These are phyloP conservation scores for Lomographa bimaculata DNA, from an alignment of 2,888 invertebrate genomes.

Conservation along the genomic window DNA sequence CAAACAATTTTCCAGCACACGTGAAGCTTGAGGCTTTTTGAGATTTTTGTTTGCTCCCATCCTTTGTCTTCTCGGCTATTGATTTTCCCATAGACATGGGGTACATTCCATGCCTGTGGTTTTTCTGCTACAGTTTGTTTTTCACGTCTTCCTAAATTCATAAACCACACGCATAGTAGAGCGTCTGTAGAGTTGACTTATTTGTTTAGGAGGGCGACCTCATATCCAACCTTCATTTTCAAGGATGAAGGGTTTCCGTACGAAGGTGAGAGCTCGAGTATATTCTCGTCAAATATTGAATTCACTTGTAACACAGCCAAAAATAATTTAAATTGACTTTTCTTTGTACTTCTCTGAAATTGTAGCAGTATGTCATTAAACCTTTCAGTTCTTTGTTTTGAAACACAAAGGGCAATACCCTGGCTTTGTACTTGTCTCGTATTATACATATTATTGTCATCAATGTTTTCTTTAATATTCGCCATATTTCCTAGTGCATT, in stretches of 20 bases:
- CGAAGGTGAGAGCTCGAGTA: background rate
- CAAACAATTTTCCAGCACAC: background rate
- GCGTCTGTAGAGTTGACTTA: too few species aligned
- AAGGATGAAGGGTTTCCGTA: background rate
- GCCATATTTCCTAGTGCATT: too few species aligned
- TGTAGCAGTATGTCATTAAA: conserved; percentile 38
- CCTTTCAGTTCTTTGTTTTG: conserved; percentile 27
- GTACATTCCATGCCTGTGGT: too few species aligned
- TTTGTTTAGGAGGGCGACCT: too few species aligned
- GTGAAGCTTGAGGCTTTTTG: background rate
- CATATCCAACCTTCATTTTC: background rate
- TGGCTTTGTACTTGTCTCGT: too few species aligned
- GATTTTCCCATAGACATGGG: too few species aligned
- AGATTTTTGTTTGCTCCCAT: conserved; percentile 2
- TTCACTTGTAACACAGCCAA: background rate
- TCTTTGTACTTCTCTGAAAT: background rate
- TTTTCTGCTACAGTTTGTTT: conserved; percentile 2
- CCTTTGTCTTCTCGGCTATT: conserved; percentile 1
- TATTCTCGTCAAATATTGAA: conserved; percentile 2
- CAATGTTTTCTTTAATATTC: conserved; percentile 1
- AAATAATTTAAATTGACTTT: conserved; percentile 1
- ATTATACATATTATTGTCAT: too few species aligned
- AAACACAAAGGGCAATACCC: conserved; percentile 4
- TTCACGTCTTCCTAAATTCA: background rate
- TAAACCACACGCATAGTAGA: too few species aligned